Base-by-base conservation (phyloP, 2,888 invertebrate genomes). In the Dorcus parallelipipedus region DNA sequence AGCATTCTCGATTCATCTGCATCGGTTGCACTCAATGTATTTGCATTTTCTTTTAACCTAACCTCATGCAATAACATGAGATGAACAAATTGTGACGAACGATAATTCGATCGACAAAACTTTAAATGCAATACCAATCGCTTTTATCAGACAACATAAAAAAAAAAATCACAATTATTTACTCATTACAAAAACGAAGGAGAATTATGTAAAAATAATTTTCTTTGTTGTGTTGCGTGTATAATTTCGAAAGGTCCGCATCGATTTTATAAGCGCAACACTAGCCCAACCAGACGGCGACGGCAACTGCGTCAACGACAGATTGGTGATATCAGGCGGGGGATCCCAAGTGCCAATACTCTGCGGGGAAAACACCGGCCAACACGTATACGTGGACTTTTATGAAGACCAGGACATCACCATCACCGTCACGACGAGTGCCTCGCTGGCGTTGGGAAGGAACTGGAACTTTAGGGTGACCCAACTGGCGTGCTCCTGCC, bases 311-410 rank as follows among this genome's bases (percentile, higher is more conserved):
- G 74, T 76, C 10, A 86, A 84, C 0, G 93, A 93, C 74, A 84
- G 86, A 2, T 76, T 93, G 52, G 82, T 85, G 2, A 80, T 92
- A 38, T 83, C 85, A 0, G 89, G 90, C 0, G 88, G 87, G 1
- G 85, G 87, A 55, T 86, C 87, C 0, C 74, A 79, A 5, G 86
- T 89, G 3, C 91, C 90, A 0, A 87, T 89, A 0, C 82, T 93
- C 54, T 93, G 93, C 71, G 93, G 93, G 0, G 89, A 90, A 72
- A 90, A 91, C 74, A 84, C 86, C 1, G 91, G 90, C 0, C 90
- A 91, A 74, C 89, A 89, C 67, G 81, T 91, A 9, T 91, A 88
- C 69, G 84, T 91, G 1, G 87, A 91, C 72, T 91, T 91, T 69
- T 85, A 86, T 69, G 85, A 84, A 0, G 82, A 84, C 40, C 79